A percentile compares a stretch with the other conserved stretches of the same genome.
Evolutionary conservation across 2,113 vertebrate genomes (phyloP).

Genomic region (Chloropsis hardwickii): DNA sequence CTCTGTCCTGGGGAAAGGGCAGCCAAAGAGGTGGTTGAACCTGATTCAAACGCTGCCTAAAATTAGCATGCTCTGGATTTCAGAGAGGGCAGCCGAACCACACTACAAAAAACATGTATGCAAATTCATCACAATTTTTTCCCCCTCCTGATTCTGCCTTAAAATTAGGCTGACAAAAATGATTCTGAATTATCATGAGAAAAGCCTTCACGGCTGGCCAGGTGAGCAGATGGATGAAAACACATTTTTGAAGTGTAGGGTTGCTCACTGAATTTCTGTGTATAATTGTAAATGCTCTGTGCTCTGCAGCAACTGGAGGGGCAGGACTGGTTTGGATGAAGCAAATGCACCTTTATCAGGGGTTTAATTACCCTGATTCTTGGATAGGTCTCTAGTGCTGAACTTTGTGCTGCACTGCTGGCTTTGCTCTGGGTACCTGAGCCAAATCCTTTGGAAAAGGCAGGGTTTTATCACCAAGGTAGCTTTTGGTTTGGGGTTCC

Average conservation of each 20-base stretch:
- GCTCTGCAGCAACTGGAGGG: not conserved
- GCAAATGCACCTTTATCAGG: fast-evolving
- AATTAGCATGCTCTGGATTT: not conserved
- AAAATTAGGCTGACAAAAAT: not conserved
- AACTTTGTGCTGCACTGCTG: not conserved
- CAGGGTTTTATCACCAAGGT: not conserved
- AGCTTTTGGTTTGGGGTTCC: not conserved
- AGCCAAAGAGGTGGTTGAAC: not conserved
- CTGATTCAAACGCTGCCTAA: not conserved
- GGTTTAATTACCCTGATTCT: not conserved
- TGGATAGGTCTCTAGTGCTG: not conserved
- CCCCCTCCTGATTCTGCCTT: not conserved
- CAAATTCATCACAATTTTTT: not conserved
- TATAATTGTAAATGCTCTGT: not conserved
- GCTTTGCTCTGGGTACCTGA: not conserved
- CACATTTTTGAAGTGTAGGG: not conserved
- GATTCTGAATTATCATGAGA: not conserved
- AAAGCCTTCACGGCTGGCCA: not conserved
- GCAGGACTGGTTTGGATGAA: not conserved
- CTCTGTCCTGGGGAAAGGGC: not conserved
- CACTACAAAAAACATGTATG: not conserved
- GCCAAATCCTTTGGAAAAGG: not conserved
- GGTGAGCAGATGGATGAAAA: not conserved
- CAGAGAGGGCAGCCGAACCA: not conserved
- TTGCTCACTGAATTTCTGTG: not conserved